A percentile compares a stretch with the other conserved stretches of the same genome.
phyloP scores from a whole-genome alignment of 2,113 vertebrate genomes.

The Aegithalos caudatus region DNA sequence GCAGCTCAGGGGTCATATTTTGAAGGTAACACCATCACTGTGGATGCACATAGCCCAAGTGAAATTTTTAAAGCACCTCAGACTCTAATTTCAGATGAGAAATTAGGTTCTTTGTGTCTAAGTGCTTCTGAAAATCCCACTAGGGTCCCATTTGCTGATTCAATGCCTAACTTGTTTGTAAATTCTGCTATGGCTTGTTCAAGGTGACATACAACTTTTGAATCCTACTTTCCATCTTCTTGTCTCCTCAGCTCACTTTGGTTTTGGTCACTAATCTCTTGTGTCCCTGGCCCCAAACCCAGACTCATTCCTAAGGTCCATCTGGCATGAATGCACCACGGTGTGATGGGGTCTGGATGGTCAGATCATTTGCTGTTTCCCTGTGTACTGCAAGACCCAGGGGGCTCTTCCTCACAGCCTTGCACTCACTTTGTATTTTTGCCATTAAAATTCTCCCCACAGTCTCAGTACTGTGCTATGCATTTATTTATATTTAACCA shows the following conservation, averaged over 20 bases:
- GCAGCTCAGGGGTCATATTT: not conserved
- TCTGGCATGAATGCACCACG: rapidly evolving
- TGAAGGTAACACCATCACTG: not conserved
- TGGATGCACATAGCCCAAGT: not conserved
- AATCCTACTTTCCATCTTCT: not conserved
- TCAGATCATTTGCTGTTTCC: not conserved
- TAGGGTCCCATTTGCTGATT: not conserved
- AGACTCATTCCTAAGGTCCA: not conserved
- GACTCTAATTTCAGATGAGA: not conserved
- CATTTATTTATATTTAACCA: not conserved
- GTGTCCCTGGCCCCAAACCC: not conserved
- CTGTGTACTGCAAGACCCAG: not conserved
- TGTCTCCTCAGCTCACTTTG: not conserved
- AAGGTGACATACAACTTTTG: not conserved
- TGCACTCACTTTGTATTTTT: not conserved
- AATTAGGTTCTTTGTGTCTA: not conserved
- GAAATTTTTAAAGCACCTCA: slow-evolving; percentile 3
- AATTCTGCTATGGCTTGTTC: not conserved
- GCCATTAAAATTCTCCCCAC: not conserved
- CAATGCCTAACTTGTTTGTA: not conserved
- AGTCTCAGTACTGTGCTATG: not conserved
- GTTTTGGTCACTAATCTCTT: not conserved
- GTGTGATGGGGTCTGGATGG: not conserved
- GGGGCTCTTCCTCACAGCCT: not conserved
- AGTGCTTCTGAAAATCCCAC: not conserved